Conservation (phyloP, 2,113 vertebrate species). For the Megatriorchis doriae region DNA sequence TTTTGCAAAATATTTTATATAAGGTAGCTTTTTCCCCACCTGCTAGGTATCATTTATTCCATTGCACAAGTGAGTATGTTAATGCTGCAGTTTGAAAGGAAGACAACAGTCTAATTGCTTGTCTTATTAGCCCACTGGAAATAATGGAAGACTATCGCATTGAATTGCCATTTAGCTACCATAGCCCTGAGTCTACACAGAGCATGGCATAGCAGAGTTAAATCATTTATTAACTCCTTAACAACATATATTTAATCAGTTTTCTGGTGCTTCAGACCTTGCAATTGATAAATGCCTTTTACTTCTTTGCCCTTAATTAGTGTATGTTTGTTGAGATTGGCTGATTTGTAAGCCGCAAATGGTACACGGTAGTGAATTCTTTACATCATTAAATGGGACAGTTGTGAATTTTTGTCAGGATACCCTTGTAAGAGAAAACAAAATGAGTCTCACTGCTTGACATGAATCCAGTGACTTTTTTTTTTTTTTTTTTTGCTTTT, state of each 20-base stretch:
- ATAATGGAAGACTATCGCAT: slow-evolving; percentile 1
- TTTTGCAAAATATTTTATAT: background rate
- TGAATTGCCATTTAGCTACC: slow-evolving; percentile 11
- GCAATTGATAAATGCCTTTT: slow-evolving; percentile 63
- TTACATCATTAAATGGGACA: background rate
- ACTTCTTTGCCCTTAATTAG: slow-evolving; percentile 64
- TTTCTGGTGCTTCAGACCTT: slow-evolving; percentile 59
- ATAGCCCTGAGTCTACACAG: background rate
- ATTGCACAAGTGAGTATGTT: background rate
- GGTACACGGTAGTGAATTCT: background rate
- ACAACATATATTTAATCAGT: slow-evolving; percentile 63
- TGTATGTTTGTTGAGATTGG: slow-evolving; percentile 43
- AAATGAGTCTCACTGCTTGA: background rate
- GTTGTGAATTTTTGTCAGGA: slow-evolving; percentile 18
- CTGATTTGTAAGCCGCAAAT: slow-evolving; percentile 15
- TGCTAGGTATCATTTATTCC: background rate
- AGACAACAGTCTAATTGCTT: background rate
- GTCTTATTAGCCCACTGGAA: slow-evolving; percentile 9
- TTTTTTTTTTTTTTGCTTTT: background rate
- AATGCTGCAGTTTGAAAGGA: background rate
- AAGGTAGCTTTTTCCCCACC: background rate
- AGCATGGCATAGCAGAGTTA: background rate
- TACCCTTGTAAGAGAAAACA: background rate
- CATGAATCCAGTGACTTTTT: background rate
- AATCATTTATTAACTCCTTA: slow-evolving; percentile 65